Conservation (phyloP, 2,797 vertebrate species). For the Syngnathus acus region DNA sequence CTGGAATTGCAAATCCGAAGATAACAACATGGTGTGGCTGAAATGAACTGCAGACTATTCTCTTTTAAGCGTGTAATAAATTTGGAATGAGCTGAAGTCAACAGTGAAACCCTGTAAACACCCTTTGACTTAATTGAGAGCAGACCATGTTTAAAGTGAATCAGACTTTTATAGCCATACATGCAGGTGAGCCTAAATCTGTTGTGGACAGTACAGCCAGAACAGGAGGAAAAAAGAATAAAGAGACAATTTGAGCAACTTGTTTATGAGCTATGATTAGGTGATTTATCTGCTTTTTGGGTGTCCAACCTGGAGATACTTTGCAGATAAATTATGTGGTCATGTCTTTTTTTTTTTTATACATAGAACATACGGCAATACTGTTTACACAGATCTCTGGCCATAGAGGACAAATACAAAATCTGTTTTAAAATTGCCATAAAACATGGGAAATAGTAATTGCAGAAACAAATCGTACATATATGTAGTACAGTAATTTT, state of each 20-base stretch:
- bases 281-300: neutral
- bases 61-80: neutral
- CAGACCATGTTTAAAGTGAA: neutral
- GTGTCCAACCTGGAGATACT: neutral
- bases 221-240: neutral
- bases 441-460: too few species aligned
- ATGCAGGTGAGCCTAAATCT: neutral
- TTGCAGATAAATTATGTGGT: neutral
- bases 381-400: too few species aligned
- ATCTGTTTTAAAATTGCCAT: too few species aligned
- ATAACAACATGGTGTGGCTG: neutral
- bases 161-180: neutral
- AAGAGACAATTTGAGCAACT: neutral
- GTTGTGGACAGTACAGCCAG: neutral
- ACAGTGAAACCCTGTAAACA: constrained; percentile 4
- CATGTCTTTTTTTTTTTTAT: neutral
- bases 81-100: constrained; percentile 3
- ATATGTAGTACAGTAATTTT: too few species aligned
- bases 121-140: neutral
- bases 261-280: neutral
- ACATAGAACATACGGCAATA: too few species aligned
- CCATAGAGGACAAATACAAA: too few species aligned
- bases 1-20: neutral
- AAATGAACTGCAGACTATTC: neutral
- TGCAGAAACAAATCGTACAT: too few species aligned